Evolutionary conservation across 2,888 invertebrate genomes (phyloP).

Genomic region (Xestia rhomboidea): DNA sequence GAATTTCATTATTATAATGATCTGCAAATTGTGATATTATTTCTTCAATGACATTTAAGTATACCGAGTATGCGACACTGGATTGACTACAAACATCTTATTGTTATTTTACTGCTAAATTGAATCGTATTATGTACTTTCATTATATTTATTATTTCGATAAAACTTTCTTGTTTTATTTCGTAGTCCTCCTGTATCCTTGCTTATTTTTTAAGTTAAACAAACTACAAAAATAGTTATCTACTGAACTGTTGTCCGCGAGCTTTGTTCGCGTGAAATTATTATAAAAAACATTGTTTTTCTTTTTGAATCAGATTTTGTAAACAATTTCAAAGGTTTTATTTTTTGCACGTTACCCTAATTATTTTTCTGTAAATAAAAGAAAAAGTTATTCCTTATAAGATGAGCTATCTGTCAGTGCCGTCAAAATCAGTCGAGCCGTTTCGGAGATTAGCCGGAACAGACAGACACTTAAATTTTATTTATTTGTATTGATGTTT

Average conservation of each 20-base stretch:
- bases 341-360: no score
- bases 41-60: constrained; percentile 70
- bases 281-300: no score
- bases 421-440: no score
- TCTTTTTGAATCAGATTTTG: no score
- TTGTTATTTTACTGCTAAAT: constrained; percentile 80
- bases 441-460: no score
- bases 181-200: background rate
- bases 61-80: constrained; percentile 70
- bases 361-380: no score
- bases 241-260: background rate
- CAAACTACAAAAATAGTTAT: background rate
- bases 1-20: constrained; percentile 70
- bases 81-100: constrained; percentile 73
- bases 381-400: no score
- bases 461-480: no score
- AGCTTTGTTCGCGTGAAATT: no score
- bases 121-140: constrained; percentile 79
- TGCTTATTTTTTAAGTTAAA: background rate
- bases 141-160: constrained; percentile 86
- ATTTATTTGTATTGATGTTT: no score
- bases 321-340: no score
- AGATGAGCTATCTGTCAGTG: no score
- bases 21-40: constrained; percentile 80
- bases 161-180: constrained; percentile 66